These are phyloP conservation scores for Norana najaformis DNA, from an alignment of 2,888 invertebrate species.

Conservation along the genomic window DNA sequence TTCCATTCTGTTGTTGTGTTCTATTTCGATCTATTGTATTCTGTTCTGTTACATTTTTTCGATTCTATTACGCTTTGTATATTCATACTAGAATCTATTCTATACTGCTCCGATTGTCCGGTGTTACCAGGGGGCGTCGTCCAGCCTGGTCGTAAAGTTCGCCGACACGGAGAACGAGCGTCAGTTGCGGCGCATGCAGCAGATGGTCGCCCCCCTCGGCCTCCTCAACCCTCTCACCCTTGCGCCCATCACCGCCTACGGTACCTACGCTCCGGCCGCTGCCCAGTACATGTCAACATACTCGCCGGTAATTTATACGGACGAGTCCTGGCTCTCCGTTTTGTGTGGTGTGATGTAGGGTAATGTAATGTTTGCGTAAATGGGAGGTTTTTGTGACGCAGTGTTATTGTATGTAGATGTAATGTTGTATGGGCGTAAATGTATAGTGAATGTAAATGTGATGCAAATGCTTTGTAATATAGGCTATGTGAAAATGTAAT, in stretches of 20 bases:
- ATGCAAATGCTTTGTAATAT: too few relatives aligned
- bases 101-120: too few relatives aligned
- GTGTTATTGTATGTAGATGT: too few relatives aligned
- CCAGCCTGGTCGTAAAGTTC: constrained; percentile 98
- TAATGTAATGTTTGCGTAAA: too few relatives aligned
- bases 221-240: constrained; percentile 39
- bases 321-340: background rate
- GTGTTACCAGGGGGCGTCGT: constrained; percentile 79
- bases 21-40: background rate
- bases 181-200: constrained; percentile 96
- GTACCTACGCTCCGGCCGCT: constrained; percentile 31
- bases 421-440: too few relatives aligned
- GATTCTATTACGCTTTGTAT: background rate
- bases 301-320: background rate
- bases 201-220: constrained; percentile 32
- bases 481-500: too few relatives aligned
- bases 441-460: too few relatives aligned
- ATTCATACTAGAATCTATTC: too few relatives aligned
- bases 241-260: constrained; percentile 34
- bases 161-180: constrained; percentile 99
- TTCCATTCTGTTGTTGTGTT: too few relatives aligned
- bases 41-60: background rate
- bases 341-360: too few relatives aligned
- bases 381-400: too few relatives aligned
- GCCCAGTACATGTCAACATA: constrained; percentile 15